A percentile compares a stretch with the other conserved stretches of the same genome.
phyloP scores from a whole-genome alignment of 2,797 vertebrate genomes.

The Enteromius fasciolatus region DNA sequence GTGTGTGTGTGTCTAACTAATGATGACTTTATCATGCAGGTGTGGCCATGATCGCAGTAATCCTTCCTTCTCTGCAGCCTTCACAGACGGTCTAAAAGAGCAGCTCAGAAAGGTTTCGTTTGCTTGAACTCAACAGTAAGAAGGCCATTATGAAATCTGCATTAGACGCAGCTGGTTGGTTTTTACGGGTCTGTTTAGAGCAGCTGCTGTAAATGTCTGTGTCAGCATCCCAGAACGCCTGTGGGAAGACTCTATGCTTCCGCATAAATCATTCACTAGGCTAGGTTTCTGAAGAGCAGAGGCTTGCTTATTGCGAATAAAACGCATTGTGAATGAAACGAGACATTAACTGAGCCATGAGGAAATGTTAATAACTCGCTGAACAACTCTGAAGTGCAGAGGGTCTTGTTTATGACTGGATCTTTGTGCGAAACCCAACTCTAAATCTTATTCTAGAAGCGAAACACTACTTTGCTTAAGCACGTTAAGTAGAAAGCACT shows the following conservation, averaged over 20 bases:
- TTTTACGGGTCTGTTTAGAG: conserved; percentile 12
- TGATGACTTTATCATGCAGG: not conserved
- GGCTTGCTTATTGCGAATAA: not conserved
- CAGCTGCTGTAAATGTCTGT: conserved; percentile 34
- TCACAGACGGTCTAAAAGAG: conserved; percentile 7
- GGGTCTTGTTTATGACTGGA: not conserved
- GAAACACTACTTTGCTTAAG: not conserved
- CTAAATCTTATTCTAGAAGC: not conserved
- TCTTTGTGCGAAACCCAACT: not conserved
- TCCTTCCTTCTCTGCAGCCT: not conserved
- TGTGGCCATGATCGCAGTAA: conserved; percentile 32
- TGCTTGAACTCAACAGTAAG: not conserved
- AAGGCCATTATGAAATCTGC: not conserved
- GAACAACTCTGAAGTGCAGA: not conserved
- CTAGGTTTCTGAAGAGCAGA: conserved; percentile 9
- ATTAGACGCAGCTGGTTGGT: conserved; percentile 5
- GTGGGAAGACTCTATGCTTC: conserved; percentile 24
- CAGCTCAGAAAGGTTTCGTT: not conserved
- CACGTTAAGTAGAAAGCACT: not conserved
- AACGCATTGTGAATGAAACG: not conserved
- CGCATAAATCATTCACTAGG: conserved; percentile 31
- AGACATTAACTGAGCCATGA: not conserved
- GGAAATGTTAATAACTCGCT: not conserved
- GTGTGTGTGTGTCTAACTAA: conserved; percentile 33
- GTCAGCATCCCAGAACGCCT: conserved; percentile 1